Base-by-base conservation (phyloP, 1,140 invertebrate genomes). In the Antheraea pernyi region DNA sequence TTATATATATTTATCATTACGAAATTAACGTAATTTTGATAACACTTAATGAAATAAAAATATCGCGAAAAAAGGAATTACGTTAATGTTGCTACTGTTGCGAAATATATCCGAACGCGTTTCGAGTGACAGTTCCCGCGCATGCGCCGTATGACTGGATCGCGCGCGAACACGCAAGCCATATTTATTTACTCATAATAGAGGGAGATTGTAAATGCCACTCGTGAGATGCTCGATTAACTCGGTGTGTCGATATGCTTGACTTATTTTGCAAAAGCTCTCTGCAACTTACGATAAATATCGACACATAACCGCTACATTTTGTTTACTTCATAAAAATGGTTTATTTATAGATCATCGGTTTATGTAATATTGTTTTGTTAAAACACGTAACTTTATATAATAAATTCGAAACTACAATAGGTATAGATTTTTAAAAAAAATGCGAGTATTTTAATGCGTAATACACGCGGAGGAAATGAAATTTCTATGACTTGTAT, bases 151-250 rank as follows among this genome's bases (percentile, higher is more conserved):
- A 22, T 64, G 42, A 72, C 74, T 72, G 74, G 66, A 37, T 46
- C 65, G 68, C 74, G 74, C 74, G 74, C 74, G 71, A 53, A 13
- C 3, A 0, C 3, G 6, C 18, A 46, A 68, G 60, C 62, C 69
- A 66, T 77, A 72, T 77, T 73, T 71, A 75, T 75, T 19, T 16
- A 19, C 9, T 13, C 13, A 53, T 53, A 53, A 53, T 65, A n/a
- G 30, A n/a, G 65, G 67, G 67, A 69, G 65, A 18, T 73, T 69
- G 60, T 60, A 59, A 73, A 73, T 59, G 30, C 30, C 22, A 18
- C 22, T 60, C 30, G 30, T 63, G n/a, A 3, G 61, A 63, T 37
- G 61, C 16, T 11, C 11, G 19, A 63, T 63, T 63, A 30, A 30
- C 16, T 63, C 61, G 37, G 61, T 63, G 61, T 63, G 30, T 63